Evolutionary conservation across 2,888 invertebrate genomes (phyloP), one percentile per base, ranked within the genome.

Genomic region (Scaptomyza polygonia): DNA sequence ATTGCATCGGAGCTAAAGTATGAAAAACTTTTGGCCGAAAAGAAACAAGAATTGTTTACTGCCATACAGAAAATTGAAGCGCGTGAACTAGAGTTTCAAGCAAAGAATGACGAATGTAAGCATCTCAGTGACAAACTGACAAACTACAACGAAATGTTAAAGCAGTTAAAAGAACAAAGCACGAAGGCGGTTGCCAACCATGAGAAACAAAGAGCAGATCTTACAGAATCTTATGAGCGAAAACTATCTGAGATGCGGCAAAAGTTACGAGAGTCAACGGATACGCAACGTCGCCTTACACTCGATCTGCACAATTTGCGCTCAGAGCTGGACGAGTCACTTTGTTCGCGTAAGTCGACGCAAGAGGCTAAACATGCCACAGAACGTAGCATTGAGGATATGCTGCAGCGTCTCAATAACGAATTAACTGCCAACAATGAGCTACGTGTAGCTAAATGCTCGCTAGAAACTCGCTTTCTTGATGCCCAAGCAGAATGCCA

Each of bases 1-100:
- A 91, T 92, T 16, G 79, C 92, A 3, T 92, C 93, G 2, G 92
- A 92, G 53, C 90, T 93, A 21, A 92, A 92, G n/a, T 91, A 92
- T 45, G 93, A 94, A 43, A 93, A 93, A 40, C 92, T 92, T 64
- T 89, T 92, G 32, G 88, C 92, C 0, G 91, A 92, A 40, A 92
- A 92, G 49, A 91, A 93, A 65, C 88, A 90, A 18, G 92, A 92
- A 67, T 66, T 92, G 7, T 78, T 76, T 3, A 79, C 84, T 27
- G 77, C 90, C 1, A 88, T 92, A 43, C 92, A 92, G 36, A 92
- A 93, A 69, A 77, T 93, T 5, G 92, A 92, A 29, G 90, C 91
- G 8, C 88, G 93, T 1, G 92, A 93, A 42, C 79, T 92, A 11
- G 93, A 94, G 78, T 91, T 93, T 52, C 72, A 77, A 54, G 88